Evolutionary conservation across 2,797 vertebrate genomes (phyloP).

Genomic region (Petrocephalus schoutedeni): DNA sequence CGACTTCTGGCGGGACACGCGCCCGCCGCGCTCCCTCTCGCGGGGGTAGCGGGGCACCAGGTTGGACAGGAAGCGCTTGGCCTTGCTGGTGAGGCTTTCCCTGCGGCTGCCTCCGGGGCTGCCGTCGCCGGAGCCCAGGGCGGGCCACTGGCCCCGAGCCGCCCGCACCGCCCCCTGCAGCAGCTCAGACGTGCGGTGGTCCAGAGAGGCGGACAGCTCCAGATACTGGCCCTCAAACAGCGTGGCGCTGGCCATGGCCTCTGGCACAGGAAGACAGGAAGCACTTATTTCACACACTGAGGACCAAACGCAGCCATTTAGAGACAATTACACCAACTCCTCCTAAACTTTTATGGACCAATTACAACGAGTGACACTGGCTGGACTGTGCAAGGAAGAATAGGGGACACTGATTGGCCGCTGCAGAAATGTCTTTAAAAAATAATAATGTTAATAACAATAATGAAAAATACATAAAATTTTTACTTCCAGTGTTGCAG

Average conservation of each 20-base stretch:
- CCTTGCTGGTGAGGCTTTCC: conserved; percentile 80
- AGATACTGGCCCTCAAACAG: conserved; percentile 81
- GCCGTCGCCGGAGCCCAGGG: conserved; percentile 56
- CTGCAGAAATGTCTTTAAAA: not conserved
- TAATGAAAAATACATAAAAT: not conserved
- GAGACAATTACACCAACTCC: not conserved
- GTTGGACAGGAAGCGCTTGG: conserved; percentile 79
- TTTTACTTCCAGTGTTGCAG: not conserved
- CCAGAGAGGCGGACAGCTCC: conserved; percentile 82
- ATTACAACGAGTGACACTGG: not conserved
- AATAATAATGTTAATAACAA: not conserved
- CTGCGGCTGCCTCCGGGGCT: conserved; percentile 60
- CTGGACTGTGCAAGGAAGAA: not conserved
- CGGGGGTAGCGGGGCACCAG: conserved; percentile 71
- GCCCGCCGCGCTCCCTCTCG: conserved; percentile 49
- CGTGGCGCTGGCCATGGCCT: conserved; percentile 74
- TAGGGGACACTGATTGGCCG: not conserved
- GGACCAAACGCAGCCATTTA: not conserved
- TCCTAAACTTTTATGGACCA: not conserved
- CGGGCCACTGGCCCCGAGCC: conserved; percentile 70
- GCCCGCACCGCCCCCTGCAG: conserved; percentile 76
- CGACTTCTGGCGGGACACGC: conserved; percentile 83
- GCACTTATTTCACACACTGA: not conserved
- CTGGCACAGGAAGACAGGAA: conserved; percentile 40
- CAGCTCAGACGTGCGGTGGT: conserved; percentile 81